Percentiles rank a stretch among this genome's conserved stretches.
Evolutionary conservation across 2,797 vertebrate genomes (phyloP).

Genomic region (Neomorphus geoffroyi): DNA sequence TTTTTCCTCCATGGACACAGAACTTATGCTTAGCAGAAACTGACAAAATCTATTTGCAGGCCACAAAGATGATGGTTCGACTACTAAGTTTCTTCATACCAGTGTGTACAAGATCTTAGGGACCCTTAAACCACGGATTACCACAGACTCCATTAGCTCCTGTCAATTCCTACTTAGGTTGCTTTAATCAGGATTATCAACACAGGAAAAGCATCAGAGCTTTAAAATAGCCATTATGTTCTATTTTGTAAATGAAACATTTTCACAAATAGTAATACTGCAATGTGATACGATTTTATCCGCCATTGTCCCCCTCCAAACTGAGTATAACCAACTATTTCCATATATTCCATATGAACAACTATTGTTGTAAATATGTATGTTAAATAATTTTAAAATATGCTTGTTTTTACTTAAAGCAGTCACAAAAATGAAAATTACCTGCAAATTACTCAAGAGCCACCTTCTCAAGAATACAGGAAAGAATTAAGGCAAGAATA

Average conservation of each 20-base stretch:
- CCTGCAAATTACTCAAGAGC: neutral
- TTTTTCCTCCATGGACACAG: neutral
- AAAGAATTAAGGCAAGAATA: neutral
- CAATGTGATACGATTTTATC: neutral
- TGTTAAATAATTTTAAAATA: neutral
- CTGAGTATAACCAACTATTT: neutral
- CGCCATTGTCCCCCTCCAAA: neutral
- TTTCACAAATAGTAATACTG: neutral
- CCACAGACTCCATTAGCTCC: neutral
- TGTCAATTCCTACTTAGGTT: neutral
- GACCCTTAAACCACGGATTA: neutral
- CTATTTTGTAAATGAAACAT: neutral
- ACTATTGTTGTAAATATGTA: neutral
- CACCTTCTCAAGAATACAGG: neutral
- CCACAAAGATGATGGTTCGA: neutral
- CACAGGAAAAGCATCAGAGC: neutral
- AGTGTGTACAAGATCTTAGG: neutral
- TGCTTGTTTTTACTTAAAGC: neutral
- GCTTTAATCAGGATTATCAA: constrained; percentile 20
- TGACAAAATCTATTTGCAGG: neutral
- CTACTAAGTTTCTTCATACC: neutral
- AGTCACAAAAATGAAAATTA: neutral
- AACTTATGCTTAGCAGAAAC: neutral
- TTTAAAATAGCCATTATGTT: neutral
- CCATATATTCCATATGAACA: neutral